phyloP scores from a whole-genome alignment of 1,140 invertebrate species.

The Laodelphax striatellus region DNA sequence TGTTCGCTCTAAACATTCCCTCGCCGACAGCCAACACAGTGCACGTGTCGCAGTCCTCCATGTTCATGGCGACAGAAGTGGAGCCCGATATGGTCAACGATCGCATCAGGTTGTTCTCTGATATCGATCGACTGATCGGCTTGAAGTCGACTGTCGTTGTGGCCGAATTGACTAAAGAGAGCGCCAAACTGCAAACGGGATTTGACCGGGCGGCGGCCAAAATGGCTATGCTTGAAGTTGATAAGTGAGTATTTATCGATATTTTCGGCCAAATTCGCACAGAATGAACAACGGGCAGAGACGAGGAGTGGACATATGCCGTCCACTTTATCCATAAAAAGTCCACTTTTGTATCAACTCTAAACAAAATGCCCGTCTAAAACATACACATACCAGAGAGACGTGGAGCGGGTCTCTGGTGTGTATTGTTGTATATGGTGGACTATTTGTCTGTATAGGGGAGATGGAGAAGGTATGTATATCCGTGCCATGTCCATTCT shows the following conservation, averaged over 20 bases:
- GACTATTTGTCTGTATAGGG: no score
- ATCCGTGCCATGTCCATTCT: no score
- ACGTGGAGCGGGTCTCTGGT: no score
- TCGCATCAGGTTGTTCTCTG: constrained; percentile 25
- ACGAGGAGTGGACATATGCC: no score
- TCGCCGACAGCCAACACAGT: constrained; percentile 32
- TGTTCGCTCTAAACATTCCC: constrained; percentile 57
- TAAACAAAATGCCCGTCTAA: no score
- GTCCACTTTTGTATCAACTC: no score
- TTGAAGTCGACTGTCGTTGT: constrained; percentile 35
- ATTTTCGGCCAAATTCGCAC: no score
- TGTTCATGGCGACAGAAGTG: not conserved
- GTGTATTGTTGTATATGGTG: no score
- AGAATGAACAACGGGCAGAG: no score
- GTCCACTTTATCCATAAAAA: no score
- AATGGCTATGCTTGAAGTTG: constrained; percentile 21
- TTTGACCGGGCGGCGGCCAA: constrained; percentile 17
- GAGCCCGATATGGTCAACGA: constrained; percentile 11
- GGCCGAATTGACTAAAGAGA: constrained; percentile 22
- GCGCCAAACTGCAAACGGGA: not conserved
- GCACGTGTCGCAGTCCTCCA: constrained; percentile 17
- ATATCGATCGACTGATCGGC: constrained; percentile 30
- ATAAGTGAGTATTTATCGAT: constrained; percentile 19
- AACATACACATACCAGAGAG: no score
- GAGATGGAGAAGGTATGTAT: no score